Conservation (phyloP, 2,797 vertebrate species). For the Halcyon leucocephala region DNA sequence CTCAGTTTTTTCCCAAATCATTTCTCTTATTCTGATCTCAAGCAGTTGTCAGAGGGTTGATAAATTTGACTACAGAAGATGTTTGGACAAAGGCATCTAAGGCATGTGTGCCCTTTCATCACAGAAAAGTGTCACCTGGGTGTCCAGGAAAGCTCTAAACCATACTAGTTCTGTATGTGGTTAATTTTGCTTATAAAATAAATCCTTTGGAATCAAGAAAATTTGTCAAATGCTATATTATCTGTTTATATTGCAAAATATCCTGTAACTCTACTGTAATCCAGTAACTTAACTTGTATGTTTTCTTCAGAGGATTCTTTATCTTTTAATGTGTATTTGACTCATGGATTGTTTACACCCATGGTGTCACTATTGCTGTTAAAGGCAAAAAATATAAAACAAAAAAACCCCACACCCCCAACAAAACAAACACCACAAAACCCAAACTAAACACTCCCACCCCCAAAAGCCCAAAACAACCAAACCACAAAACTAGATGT, state of each 20-base stretch:
- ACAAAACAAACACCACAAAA: rapidly evolving
- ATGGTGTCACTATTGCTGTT: not conserved
- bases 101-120: rapidly evolving
- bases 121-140: not conserved
- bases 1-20: not conserved
- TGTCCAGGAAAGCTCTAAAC: not conserved
- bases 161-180: not conserved
- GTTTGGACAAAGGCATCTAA: not conserved
- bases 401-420: not conserved
- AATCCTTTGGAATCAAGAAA: not conserved
- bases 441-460: not conserved
- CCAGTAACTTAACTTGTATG: not conserved
- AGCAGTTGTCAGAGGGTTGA: not conserved
- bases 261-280: not conserved
- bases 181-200: not conserved
- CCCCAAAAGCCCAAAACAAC: not conserved
- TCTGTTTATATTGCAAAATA: not conserved
- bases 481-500: not conserved
- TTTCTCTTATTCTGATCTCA: not conserved
- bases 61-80: not conserved
- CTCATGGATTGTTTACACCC: not conserved
- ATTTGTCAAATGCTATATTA: not conserved
- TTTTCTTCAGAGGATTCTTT: not conserved
- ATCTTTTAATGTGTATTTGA: not conserved
- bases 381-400: not conserved